Evolutionary conservation across 2,113 vertebrate species (phyloP), one percentile per base, ranked within the genome.

Genomic region (Strix aluco): DNA sequence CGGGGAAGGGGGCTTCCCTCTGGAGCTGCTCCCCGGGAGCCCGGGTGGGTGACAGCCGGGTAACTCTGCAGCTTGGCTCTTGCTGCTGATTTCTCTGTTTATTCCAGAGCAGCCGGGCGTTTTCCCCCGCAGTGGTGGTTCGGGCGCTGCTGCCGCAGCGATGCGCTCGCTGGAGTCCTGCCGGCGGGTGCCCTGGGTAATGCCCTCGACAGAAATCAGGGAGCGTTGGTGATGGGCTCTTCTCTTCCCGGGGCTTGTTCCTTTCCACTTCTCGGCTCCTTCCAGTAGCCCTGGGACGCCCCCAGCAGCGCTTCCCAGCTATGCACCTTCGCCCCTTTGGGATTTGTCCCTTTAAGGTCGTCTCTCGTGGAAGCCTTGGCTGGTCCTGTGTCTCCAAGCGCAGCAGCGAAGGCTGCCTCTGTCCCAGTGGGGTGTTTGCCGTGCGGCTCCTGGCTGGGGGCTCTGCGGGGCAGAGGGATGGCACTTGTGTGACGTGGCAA

Each of bases 1-100:
- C 4, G 3, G 12, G 40, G 49, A 40, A 2, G 21, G 3, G 3
- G n/a, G 30, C 20, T 1, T 27, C 0, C 4, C 40, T 49, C 77
- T 4, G 11, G 77, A 52, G 52, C 40, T 22, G 47, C 40, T 72
- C 42, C 40, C 38, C 1, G 38, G 59, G 63, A 46, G 5, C 47
- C 7, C 6, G 17, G 25, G 6, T 11, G 54, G 15, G 47, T 18
- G n/a, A 15, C 7, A 22, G 22, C 19, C 4, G 20, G 20, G 47
- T 21, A 11, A 21, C 20, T 20, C 47, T 21, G 40, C 27, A 44
- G 38, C 27, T 18, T 29, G 62, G 52, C 51, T 15, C 16, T 32
- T 32, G 19, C 63, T 78, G 4, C 42, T 8, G 46, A 9, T 42
- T 52, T 15, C 57, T 26, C 17, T 22, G 0, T 3, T 21, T 22